phyloP scores from a whole-genome alignment of 1,140 invertebrate species.

The Helicoverpa armigera region DNA sequence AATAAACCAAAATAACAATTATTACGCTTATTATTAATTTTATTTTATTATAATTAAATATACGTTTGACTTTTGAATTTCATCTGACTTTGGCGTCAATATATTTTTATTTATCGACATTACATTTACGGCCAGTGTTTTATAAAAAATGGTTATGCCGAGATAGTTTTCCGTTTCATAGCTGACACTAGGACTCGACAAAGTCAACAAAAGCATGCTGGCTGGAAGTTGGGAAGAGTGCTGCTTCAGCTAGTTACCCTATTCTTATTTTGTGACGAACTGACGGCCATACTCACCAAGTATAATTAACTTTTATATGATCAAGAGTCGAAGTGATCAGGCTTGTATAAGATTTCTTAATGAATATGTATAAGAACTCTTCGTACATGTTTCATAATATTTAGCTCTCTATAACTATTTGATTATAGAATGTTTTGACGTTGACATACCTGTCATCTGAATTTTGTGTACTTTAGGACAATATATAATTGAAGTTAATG shows the following conservation, averaged over 20 bases:
- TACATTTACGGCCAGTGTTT: constrained; percentile 30
- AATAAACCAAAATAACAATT: constrained; percentile 44
- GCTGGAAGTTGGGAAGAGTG: background rate
- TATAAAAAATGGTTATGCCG: background rate
- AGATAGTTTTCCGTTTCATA: background rate
- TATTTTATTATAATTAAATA: constrained; percentile 62
- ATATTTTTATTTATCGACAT: constrained; percentile 32
- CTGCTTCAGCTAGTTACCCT: no score
- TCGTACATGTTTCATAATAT: background rate
- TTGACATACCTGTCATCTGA: constrained; percentile 7
- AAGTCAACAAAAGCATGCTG: background rate
- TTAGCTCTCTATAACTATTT: constrained; percentile 28
- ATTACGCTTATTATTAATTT: constrained; percentile 70
- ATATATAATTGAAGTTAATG: constrained; percentile 36
- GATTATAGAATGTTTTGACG: constrained; percentile 38
- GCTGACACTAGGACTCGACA: background rate
- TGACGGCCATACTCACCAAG: no score
- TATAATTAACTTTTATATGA: background rate
- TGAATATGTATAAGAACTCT: background rate
- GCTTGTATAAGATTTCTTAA: background rate
- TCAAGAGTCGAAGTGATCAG: background rate
- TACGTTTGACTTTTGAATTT: constrained; percentile 73
- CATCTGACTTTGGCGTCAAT: constrained; percentile 53
- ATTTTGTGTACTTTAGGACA: constrained; percentile 34
- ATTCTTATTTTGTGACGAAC: no score